Evolutionary conservation across 1,140 invertebrate species (phyloP).

Genomic region (Caenorhabditis inopinata): DNA sequence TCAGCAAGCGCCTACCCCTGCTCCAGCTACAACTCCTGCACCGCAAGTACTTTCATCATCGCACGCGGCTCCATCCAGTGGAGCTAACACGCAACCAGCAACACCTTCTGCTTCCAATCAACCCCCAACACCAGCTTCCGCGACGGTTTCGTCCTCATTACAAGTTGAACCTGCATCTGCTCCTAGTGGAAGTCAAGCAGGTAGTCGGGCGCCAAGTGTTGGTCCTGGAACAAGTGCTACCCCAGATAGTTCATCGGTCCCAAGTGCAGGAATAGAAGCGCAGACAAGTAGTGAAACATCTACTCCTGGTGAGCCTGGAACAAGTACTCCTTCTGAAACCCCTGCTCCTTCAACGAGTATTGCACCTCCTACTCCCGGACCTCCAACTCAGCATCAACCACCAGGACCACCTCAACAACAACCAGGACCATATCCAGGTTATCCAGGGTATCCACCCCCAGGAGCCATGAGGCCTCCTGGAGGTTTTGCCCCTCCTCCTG

Average conservation of each 20-base stretch:
- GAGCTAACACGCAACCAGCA: slow-evolving; percentile 43
- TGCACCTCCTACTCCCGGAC: background rate
- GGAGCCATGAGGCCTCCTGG: background rate
- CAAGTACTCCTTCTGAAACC: background rate
- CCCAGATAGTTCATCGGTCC: slow-evolving; percentile 12
- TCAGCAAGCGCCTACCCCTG: slow-evolving; percentile 17
- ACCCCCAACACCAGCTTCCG: slow-evolving; percentile 10
- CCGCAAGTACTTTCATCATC: background rate
- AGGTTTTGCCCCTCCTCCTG: slow-evolving; percentile 23
- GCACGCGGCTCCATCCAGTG: slow-evolving; percentile 3
- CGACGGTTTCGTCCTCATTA: background rate
- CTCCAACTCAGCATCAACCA: background rate
- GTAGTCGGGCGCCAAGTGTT: slow-evolving; percentile 34
- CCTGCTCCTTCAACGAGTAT: slow-evolving; percentile 15
- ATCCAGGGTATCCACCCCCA: slow-evolving; percentile 19
- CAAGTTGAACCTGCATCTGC: background rate
- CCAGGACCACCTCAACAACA: background rate
- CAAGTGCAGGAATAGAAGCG: background rate
- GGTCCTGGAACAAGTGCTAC: slow-evolving; percentile 27
- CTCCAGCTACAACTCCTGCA: background rate
- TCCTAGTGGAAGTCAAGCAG: slow-evolving; percentile 6
- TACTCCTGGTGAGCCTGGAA: background rate
- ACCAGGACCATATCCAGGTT: slow-evolving; percentile 1
- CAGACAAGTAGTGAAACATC: slow-evolving; percentile 11
- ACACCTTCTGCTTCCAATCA: slow-evolving; percentile 37